Evolutionary conservation across 2,888 invertebrate species (phyloP), one percentile per base, ranked within the genome.

Genomic region (Malthinus flaveolus): DNA sequence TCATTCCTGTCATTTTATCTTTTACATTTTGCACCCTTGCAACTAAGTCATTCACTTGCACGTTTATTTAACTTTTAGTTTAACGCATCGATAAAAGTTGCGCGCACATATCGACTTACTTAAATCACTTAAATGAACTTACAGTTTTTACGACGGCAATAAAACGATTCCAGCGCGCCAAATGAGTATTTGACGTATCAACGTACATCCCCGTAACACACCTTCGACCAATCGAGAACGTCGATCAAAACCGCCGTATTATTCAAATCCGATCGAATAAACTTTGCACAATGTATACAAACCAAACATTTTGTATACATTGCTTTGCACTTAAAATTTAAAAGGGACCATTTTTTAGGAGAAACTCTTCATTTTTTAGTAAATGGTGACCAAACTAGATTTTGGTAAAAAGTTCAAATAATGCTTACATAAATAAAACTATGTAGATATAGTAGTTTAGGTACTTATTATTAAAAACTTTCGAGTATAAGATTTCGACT

Each of bases 91-190:
- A 56, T 39, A 53, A 63, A 56, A 59, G 61, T 62, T 61, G 63
- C 66, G 66, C 67, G 65, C 67, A 63, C 66, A 63, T 64, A 65
- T 57, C 46, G 55, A 56, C 55, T 42, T 51, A 55, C 57, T 34
- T 45, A 12, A 54, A 53, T 52, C 44, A 23, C 50, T 45, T 47
- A 66, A 68, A 70, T 68, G 70, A 67, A 67, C 66, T 65, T 60
- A 71, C 71, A 72, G 23, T 72, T 73, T 72, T 72, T 72, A 71
- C 72, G 73, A 72, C 73, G 70, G 70, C 68, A 69, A 59, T 66
- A 61, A 66, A 59, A 70, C 70, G 72, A 71, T 69, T 65, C 67
- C 66, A 68, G 69, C 70, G 70, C 71, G 62, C 64, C 68, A 65
- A 68, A 68, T 69, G 69, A 67, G 62, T 69, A 65, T 65, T 66